Conservation (phyloP, 1,140 invertebrate species). For the Caenorhabditis latens region DNA sequence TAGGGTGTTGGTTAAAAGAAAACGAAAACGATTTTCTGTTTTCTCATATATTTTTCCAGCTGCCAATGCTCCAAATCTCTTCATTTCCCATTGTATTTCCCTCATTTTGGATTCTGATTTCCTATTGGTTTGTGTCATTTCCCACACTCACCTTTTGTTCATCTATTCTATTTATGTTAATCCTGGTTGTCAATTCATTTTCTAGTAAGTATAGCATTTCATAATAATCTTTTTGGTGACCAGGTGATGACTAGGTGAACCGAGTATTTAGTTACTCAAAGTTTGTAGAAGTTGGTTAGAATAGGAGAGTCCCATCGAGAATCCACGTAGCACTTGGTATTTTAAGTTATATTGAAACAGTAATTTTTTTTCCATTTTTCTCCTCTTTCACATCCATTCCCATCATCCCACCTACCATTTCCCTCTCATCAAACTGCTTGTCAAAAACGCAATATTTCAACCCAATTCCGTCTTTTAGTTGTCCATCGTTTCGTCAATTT, state of each 20-base stretch:
- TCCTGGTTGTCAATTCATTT: neutral
- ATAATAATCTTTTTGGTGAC: slow-evolving; percentile 11
- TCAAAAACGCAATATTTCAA: neutral
- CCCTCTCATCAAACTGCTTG: no score
- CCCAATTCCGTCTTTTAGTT: neutral
- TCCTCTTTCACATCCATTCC: no score
- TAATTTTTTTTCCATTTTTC: neutral
- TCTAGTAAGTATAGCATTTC: slow-evolving; percentile 41
- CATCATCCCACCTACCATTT: no score
- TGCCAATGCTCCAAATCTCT: slow-evolving; percentile 1
- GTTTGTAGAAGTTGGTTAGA: no score
- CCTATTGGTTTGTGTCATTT: neutral
- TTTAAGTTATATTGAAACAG: no score
- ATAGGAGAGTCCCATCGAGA: no score
- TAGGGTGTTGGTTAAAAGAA: neutral
- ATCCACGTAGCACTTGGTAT: no score
- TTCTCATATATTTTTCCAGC: slow-evolving; percentile 9
- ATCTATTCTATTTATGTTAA: slow-evolving; percentile 33
- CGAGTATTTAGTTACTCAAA: neutral
- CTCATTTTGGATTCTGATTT: slow-evolving; percentile 23
- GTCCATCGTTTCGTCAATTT: slow-evolving; percentile 50
- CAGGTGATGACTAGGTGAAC: neutral
- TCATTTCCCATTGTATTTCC: slow-evolving; percentile 1
- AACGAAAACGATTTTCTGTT: neutral
- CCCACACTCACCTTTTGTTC: neutral